These are phyloP conservation scores for Xestia rhomboidea DNA, from an alignment of 2,888 invertebrate species.

Conservation along the genomic window DNA sequence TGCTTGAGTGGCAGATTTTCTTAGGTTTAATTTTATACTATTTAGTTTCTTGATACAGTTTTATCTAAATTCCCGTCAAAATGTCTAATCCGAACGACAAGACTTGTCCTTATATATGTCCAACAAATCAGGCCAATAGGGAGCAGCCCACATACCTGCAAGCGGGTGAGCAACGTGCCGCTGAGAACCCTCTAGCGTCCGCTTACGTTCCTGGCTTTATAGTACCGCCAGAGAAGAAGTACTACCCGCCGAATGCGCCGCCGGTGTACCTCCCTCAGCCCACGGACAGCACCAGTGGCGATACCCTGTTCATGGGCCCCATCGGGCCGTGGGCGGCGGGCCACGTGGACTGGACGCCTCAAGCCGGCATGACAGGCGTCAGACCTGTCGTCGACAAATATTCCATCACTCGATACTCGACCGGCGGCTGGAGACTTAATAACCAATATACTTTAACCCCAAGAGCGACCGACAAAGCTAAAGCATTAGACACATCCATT, in stretches of 20 bases:
- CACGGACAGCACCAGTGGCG: constrained; percentile 85
- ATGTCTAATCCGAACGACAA: constrained; percentile 68
- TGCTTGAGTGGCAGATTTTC: constrained; percentile 15
- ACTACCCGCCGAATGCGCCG: constrained; percentile 81
- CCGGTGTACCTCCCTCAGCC: constrained; percentile 85
- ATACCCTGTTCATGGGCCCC: constrained; percentile 84
- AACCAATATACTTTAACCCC: constrained; percentile 89
- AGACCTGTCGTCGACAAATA: constrained; percentile 95
- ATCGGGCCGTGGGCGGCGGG: constrained; percentile 94
- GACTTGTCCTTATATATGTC: constrained; percentile 83
- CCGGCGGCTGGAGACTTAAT: constrained; percentile 93
- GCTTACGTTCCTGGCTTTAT: constrained; percentile 83
- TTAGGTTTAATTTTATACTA: constrained; percentile 49
- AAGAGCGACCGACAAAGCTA: constrained; percentile 80
- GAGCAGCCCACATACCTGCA: constrained; percentile 35
- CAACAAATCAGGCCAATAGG: constrained; percentile 40
- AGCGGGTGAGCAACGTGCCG: constrained; percentile 62
- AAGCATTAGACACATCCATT: constrained; percentile 72
- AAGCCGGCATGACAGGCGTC: constrained; percentile 93
- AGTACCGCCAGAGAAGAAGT: constrained; percentile 77
- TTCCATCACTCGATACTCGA: constrained; percentile 93
- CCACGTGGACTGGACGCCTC: constrained; percentile 93
- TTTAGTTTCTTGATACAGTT: constrained; percentile 48
- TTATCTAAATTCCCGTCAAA: constrained; percentile 71
- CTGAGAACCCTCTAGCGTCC: constrained; percentile 66